phyloP scores from a whole-genome alignment of 2,113 vertebrate species.

The Sterna hirundo region DNA sequence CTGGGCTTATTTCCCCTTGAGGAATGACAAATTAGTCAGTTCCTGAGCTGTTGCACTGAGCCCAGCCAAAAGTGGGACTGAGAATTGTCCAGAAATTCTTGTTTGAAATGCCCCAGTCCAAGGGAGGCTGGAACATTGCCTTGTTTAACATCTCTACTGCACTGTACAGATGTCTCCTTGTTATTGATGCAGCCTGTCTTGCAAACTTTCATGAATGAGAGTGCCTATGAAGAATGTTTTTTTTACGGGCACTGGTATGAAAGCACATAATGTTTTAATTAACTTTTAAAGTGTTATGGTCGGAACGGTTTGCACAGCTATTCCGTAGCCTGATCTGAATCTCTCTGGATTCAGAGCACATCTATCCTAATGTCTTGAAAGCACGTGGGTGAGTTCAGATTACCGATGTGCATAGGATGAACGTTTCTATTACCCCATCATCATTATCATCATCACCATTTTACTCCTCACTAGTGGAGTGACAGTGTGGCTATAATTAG shows the following conservation, averaged over 20 bases:
- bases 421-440: neutral
- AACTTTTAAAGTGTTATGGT: neutral
- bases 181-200: neutral
- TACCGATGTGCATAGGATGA: neutral
- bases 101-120: neutral
- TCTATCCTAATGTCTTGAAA: neutral
- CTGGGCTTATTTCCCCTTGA: neutral
- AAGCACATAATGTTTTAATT: conserved; percentile 6
- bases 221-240: neutral
- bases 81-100: neutral
- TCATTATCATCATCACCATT: neutral
- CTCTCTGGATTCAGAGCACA: conserved; percentile 14
- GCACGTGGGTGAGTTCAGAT: neutral
- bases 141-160: neutral
- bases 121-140: neutral
- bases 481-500: neutral
- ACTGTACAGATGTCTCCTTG: neutral
- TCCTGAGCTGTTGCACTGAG: neutral
- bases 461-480: neutral
- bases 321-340: neutral
- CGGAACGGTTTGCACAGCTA: neutral
- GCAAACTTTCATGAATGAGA: neutral
- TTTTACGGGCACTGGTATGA: neutral
- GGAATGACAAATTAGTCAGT: neutral
- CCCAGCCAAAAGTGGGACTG: neutral